Conservation (phyloP, 2,113 vertebrate species). For the Heterotilapia buettikoferi region DNA sequence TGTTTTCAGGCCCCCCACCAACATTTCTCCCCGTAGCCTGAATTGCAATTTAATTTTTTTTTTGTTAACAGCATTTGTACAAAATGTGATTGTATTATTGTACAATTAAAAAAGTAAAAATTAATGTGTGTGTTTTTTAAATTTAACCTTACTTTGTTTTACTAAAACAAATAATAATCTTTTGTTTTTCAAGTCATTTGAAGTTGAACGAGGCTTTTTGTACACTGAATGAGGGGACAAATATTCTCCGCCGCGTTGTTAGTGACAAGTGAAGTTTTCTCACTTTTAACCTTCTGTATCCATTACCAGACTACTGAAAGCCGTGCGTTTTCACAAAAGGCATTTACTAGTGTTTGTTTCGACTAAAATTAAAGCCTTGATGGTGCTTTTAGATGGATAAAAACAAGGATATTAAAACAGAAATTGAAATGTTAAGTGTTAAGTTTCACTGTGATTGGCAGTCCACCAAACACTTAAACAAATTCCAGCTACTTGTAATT, state of each 20-base stretch:
- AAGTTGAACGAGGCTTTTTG: not conserved
- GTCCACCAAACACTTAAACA: not conserved
- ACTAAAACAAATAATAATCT: not conserved
- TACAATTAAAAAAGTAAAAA: slow-evolving; percentile 61
- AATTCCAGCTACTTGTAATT: not conserved
- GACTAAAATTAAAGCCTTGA: not conserved
- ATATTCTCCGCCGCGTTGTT: not conserved
- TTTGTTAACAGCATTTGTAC: slow-evolving; percentile 60
- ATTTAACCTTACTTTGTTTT: not conserved
- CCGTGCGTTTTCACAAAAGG: not conserved
- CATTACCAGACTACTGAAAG: not conserved
- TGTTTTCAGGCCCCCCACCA: slow-evolving; percentile 29
- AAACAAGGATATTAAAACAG: not conserved
- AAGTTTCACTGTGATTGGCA: not conserved
- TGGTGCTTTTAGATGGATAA: not conserved
- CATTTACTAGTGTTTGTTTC: not conserved
- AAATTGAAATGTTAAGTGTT: not conserved
- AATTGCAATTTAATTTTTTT: not conserved
- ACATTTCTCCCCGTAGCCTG: slow-evolving; percentile 50
- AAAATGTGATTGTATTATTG: slow-evolving; percentile 70
- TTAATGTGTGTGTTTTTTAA: not conserved
- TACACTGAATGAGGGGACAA: not conserved
- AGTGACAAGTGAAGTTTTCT: not conserved
- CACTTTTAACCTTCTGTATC: not conserved
- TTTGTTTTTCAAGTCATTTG: not conserved